Conservation (phyloP, 2,888 invertebrate genomes). For the Achlya flavicornis region DNA sequence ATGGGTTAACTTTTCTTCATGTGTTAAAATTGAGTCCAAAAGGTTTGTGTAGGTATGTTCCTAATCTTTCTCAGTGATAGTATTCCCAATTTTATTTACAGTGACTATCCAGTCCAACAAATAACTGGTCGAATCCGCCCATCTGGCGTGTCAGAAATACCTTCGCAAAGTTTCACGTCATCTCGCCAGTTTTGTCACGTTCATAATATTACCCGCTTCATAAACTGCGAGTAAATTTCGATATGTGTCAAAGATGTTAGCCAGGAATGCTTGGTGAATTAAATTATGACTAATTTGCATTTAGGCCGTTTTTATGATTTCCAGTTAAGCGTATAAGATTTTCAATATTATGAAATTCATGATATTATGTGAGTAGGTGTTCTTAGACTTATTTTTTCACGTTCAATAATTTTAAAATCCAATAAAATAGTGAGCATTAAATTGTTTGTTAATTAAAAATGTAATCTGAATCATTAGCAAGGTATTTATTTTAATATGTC, state of each 20-base stretch:
- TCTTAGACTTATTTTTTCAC: no score
- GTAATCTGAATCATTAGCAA: background rate
- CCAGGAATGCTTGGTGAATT: background rate
- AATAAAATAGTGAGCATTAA: background rate
- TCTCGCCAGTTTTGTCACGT: conserved; percentile 40
- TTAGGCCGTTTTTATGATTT: background rate
- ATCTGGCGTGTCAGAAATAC: conserved; percentile 42
- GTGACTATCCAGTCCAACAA: background rate
- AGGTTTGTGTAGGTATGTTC: background rate
- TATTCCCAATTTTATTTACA: conserved; percentile 2
- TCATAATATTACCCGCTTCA: conserved; percentile 31
- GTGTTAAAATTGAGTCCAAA: background rate
- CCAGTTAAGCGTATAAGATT: background rate
- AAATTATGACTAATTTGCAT: background rate
- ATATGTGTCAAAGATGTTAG: conserved; percentile 7
- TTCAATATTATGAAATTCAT: background rate
- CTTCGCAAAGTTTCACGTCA: conserved; percentile 34
- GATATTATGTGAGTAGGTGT: background rate
- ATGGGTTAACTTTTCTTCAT: background rate
- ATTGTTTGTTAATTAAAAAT: background rate
- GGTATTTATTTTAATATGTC: background rate
- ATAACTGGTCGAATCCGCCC: conserved; percentile 14
- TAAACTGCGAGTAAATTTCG: conserved; percentile 8
- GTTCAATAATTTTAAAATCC: background rate
- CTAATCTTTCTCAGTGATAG: background rate